Percentiles rank a stretch among this genome's conserved stretches.
Conservation (phyloP, 2,797 vertebrate species). For the Pelochelys cantorii region DNA sequence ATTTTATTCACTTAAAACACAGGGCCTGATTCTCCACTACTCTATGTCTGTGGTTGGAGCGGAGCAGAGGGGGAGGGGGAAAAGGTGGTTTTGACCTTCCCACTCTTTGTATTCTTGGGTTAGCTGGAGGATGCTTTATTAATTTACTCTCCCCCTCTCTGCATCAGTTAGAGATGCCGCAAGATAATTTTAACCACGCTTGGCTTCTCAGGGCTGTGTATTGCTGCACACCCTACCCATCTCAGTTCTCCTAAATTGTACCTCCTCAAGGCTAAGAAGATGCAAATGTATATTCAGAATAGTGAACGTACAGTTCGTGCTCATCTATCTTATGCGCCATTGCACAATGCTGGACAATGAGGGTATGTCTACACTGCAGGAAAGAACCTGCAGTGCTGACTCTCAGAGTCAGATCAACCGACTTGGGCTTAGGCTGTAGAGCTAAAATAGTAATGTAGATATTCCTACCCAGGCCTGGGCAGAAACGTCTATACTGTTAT, state of each 20-base stretch:
- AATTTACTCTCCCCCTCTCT: neutral
- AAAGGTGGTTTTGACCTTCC: neutral
- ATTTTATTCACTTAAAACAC: neutral
- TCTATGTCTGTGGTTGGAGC: neutral
- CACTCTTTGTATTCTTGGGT: neutral
- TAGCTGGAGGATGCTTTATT: neutral
- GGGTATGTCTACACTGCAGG: neutral
- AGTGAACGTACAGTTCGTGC: neutral
- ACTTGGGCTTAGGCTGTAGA: no score
- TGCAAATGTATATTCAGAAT: neutral
- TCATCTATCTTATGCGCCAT: neutral
- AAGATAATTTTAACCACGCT: neutral
- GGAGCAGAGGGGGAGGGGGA: neutral
- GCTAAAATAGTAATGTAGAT: neutral
- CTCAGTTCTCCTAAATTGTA: neutral
- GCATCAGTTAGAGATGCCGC: neutral
- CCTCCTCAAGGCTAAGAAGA: neutral
- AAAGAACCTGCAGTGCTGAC: neutral
- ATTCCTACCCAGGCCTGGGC: neutral
- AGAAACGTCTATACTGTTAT: no score
- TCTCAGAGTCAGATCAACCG: no score
- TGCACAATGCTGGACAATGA: neutral
- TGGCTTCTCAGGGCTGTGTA: neutral
- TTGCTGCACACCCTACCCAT: neutral
- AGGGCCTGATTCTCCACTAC: neutral